Conservation (phyloP, 2,113 vertebrate species). For the Megaceryle torquata region DNA sequence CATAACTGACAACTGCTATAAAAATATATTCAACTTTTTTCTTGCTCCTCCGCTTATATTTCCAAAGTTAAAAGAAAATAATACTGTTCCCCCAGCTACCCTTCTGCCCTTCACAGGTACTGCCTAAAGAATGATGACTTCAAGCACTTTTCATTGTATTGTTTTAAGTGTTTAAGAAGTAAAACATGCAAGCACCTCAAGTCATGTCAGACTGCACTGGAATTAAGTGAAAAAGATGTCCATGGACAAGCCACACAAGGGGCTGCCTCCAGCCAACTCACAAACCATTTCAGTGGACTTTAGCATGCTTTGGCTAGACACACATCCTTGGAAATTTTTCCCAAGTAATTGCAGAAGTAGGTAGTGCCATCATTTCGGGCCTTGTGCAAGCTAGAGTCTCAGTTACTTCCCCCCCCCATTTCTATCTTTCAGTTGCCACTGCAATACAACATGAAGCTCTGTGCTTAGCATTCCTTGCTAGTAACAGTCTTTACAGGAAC, state of each 20-base stretch:
- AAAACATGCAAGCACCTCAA: neutral
- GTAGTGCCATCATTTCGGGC: neutral
- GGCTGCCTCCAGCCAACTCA: neutral
- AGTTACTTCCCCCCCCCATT: neutral
- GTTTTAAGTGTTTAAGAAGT: neutral
- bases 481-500: neutral
- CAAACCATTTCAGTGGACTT: neutral
- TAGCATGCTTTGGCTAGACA: neutral
- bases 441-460: neutral
- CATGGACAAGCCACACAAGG: neutral
- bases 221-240: neutral
- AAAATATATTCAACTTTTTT: neutral
- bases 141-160: neutral
- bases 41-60: neutral
- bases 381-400: neutral
- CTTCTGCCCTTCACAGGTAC: neutral
- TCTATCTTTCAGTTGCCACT: neutral
- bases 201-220: neutral
- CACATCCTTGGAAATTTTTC: neutral
- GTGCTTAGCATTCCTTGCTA: neutral
- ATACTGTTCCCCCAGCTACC: neutral
- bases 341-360: neutral
- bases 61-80: neutral
- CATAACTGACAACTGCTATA: rapidly evolving
- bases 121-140: neutral